A percentile compares a stretch with the other conserved stretches of the same genome.
These are phyloP conservation scores for Ceratosolen solmsi DNA, from an alignment of 1,140 invertebrate species.

Conservation along the genomic window DNA sequence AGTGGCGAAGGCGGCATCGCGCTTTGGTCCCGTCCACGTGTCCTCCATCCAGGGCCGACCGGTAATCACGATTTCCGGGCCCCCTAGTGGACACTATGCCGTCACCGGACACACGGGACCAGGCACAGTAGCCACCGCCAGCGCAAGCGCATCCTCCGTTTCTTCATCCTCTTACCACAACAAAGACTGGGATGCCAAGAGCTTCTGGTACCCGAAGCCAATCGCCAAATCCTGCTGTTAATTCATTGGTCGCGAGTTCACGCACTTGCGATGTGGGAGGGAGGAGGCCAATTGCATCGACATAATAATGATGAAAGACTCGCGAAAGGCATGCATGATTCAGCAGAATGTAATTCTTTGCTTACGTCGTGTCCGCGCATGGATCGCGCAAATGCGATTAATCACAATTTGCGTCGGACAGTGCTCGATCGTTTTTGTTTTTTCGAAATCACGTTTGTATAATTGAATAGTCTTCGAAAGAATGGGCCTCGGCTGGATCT, in stretches of 20 bases:
- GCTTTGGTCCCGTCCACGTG: conserved; percentile 45
- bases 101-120: conserved; percentile 66
- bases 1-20: conserved; percentile 22
- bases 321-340: too few species aligned
- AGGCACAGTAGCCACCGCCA: background rate
- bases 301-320: background rate
- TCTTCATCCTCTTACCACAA: conserved; percentile 42
- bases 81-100: conserved; percentile 21
- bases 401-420: too few species aligned
- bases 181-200: conserved; percentile 57
- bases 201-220: conserved; percentile 32
- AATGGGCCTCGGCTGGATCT: too few species aligned
- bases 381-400: too few species aligned
- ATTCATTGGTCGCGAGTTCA: background rate
- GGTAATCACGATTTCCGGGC: conserved; percentile 43
- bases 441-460: too few species aligned
- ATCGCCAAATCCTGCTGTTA: background rate
- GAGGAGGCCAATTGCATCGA: background rate
- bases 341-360: too few species aligned
- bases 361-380: too few species aligned
- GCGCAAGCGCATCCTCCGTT: background rate
- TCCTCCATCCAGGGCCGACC: conserved; percentile 25
- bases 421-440: too few species aligned
- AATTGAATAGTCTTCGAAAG: too few species aligned
- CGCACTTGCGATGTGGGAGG: too few species aligned